These are phyloP conservation scores for Pygoscelis antarcticus DNA, from an alignment of 2,113 vertebrate species.

Conservation along the genomic window DNA sequence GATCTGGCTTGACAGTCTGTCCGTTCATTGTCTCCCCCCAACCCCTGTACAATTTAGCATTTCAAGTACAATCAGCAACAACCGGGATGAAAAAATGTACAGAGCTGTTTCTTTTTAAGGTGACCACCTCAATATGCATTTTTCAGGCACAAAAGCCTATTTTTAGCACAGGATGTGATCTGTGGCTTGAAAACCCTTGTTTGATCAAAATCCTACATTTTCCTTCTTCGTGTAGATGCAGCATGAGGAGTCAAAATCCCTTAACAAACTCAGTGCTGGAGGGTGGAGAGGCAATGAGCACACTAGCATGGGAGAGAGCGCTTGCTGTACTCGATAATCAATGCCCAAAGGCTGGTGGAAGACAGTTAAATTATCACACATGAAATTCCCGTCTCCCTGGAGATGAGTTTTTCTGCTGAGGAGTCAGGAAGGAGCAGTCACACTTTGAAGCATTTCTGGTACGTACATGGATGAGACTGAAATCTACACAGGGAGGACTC, in stretches of 20 bases:
- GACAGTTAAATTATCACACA: not conserved
- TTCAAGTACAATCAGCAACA: not conserved
- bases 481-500: not conserved
- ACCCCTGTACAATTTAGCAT: not conserved
- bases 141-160: not conserved
- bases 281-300: not conserved
- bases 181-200: not conserved
- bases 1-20: not conserved
- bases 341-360: not conserved
- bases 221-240: not conserved
- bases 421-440: not conserved
- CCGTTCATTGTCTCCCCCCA: fast-evolving
- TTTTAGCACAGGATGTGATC: not conserved
- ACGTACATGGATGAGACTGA: not conserved
- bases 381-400: not conserved
- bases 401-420: not conserved
- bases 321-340: not conserved
- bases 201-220: not conserved
- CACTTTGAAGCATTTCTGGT: not conserved
- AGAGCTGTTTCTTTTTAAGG: not conserved
- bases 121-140: not conserved
- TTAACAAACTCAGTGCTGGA: not conserved
- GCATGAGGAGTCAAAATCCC: not conserved
- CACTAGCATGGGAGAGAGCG: not conserved
- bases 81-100: not conserved